These are phyloP conservation scores for Diploscapter pachys DNA, from an alignment of 1,140 invertebrate genomes.

Conservation along the genomic window DNA sequence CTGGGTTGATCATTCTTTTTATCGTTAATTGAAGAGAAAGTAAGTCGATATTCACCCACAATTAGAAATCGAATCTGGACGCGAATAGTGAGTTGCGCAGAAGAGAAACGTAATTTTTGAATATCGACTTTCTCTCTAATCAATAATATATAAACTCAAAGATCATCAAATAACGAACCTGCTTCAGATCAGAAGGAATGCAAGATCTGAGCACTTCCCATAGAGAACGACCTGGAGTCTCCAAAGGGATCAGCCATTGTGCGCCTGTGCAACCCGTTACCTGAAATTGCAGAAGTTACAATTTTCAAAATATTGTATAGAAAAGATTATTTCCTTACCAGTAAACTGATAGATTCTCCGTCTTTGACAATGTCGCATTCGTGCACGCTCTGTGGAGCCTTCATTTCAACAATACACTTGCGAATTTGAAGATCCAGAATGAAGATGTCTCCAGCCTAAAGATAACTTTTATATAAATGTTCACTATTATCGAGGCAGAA, in stretches of 20 bases:
- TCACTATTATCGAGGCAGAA: too few species aligned
- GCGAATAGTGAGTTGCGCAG: too few species aligned
- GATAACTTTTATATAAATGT: background rate
- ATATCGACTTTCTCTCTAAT: too few species aligned
- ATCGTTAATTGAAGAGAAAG: too few species aligned
- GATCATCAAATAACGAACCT: background rate
- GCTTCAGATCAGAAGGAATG: slow-evolving; percentile 22
- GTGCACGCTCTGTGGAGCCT: slow-evolving; percentile 26
- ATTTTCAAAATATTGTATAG: background rate
- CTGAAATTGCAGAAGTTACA: background rate
- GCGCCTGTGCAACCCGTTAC: slow-evolving; percentile 20
- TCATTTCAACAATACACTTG: slow-evolving; percentile 27
- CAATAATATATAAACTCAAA: background rate
- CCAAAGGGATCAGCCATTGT: slow-evolving; percentile 29
- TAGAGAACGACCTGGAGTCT: slow-evolving; percentile 10
- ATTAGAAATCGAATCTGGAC: too few species aligned
- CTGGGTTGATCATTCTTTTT: too few species aligned
- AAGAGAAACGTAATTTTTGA: too few species aligned
- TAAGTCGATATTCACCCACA: too few species aligned
- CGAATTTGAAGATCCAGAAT: slow-evolving; percentile 19
- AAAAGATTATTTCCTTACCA: slow-evolving; percentile 16
- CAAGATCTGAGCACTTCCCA: slow-evolving; percentile 18
- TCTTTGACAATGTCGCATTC: slow-evolving; percentile 20
- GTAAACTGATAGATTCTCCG: slow-evolving; percentile 8
- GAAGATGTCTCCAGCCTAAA: slow-evolving; percentile 27